These are phyloP conservation scores for Pterocles burchelli DNA, from an alignment of 2,113 vertebrate genomes.

Conservation along the genomic window DNA sequence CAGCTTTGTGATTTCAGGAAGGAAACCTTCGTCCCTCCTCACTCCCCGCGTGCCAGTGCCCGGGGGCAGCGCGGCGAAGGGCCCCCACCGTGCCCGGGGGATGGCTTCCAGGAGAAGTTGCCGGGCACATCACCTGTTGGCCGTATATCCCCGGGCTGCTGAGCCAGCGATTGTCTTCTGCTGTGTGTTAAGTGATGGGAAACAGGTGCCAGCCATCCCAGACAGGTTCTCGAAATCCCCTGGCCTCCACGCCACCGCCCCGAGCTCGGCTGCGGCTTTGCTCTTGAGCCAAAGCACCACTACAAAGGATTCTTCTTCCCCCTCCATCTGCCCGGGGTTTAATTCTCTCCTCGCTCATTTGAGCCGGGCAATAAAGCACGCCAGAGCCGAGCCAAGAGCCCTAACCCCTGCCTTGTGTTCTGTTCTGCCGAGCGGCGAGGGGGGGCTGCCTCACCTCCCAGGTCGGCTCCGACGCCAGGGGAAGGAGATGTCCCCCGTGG, in stretches of 20 bases:
- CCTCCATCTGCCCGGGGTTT: constrained; percentile 48
- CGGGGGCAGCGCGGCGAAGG: neutral
- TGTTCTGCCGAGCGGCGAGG: neutral
- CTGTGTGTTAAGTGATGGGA: constrained; percentile 13
- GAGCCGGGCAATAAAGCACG: constrained; percentile 35
- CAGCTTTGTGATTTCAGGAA: neutral
- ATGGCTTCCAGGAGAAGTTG: neutral
- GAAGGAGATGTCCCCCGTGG: fast-evolving
- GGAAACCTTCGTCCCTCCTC: neutral
- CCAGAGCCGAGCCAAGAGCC: neutral
- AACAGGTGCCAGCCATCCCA: constrained; percentile 53
- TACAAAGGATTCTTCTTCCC: constrained; percentile 56
- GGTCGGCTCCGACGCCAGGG: neutral
- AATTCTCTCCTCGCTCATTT: constrained; percentile 44
- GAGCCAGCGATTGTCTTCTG: constrained; percentile 68
- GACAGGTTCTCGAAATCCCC: constrained; percentile 65
- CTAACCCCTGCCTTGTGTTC: neutral
- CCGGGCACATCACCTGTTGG: constrained; percentile 48
- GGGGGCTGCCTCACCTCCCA: neutral
- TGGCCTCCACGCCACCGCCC: neutral
- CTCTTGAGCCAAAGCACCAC: constrained; percentile 48
- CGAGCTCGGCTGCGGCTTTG: constrained; percentile 1
- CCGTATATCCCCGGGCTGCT: constrained; percentile 17
- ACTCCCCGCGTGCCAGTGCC: neutral
- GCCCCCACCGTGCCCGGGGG: neutral